Evolutionary conservation across 53 echinoderm and acorn worm species (phyloP).

Genomic region (Temnopleurus reevesii): DNA sequence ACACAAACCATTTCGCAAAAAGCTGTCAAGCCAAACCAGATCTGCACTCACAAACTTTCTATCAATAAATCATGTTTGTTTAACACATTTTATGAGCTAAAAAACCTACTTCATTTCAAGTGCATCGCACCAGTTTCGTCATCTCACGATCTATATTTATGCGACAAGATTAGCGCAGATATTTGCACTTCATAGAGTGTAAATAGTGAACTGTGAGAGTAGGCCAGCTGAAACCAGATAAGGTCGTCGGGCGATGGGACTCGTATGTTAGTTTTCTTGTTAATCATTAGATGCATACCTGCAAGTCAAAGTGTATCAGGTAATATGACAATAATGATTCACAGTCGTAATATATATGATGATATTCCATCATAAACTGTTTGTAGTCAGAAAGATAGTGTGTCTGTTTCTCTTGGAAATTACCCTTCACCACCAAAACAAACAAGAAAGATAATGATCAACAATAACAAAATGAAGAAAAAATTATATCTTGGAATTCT

Average conservation of each 20-base stretch:
- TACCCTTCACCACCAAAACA: no score
- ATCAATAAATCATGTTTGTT: background rate
- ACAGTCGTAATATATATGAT: background rate
- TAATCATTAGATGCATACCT: conserved; percentile 13
- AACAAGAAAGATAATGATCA: no score
- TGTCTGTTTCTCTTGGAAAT: no score
- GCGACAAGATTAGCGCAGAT: background rate
- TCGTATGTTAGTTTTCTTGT: background rate
- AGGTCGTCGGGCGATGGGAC: background rate
- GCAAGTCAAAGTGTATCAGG: background rate
- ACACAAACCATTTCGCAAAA: no score
- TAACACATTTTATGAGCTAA: background rate
- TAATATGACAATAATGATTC: background rate
- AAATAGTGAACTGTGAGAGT: background rate
- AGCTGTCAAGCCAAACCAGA: no score
- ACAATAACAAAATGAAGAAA: no score
- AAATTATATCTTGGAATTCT: no score
- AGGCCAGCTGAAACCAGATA: background rate
- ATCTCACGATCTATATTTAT: background rate
- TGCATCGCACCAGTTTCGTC: background rate
- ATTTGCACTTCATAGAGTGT: background rate
- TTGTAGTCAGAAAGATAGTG: no score
- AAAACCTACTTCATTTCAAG: background rate
- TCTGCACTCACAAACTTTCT: no score
- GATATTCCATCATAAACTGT: no score